A percentile compares a stretch with the other conserved stretches of the same genome.
Conservation (phyloP, 2,797 vertebrate species). For the Pteronotus mesoamericanus region DNA sequence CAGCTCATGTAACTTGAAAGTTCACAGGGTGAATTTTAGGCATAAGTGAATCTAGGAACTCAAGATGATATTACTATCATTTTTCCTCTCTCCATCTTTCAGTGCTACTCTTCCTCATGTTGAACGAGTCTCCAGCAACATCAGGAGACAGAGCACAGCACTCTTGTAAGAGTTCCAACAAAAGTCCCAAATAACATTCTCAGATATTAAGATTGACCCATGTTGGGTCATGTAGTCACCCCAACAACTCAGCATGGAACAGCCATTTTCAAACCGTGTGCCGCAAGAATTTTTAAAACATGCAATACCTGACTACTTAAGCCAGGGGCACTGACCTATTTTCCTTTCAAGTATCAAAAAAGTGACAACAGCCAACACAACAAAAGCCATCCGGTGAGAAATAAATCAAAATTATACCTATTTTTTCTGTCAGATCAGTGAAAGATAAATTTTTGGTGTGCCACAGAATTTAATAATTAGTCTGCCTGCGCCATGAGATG, state of each 20-base stretch:
- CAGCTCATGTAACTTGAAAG: neutral
- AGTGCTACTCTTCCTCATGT: neutral
- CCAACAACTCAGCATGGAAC: neutral
- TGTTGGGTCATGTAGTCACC: neutral
- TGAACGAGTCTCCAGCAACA: neutral
- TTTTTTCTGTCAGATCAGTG: neutral
- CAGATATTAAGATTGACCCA: neutral
- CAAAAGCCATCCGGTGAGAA: neutral
- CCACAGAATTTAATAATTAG: neutral
- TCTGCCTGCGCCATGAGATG: neutral
- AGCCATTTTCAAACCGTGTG: neutral
- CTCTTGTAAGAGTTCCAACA: neutral
- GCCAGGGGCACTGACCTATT: neutral
- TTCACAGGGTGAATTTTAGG: neutral
- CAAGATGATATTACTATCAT: neutral
- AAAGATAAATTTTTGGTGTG: neutral
- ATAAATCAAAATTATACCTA: neutral
- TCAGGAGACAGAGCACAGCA: neutral
- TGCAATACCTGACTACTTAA: neutral
- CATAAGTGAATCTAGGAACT: neutral
- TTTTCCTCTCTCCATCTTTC: neutral
- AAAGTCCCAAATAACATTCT: neutral
- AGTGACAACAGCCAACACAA: neutral
- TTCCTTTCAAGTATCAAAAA: neutral
- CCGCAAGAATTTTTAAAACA: neutral